Base-by-base conservation (phyloP, 2,113 vertebrate genomes). In the Actenoides hombroni region DNA sequence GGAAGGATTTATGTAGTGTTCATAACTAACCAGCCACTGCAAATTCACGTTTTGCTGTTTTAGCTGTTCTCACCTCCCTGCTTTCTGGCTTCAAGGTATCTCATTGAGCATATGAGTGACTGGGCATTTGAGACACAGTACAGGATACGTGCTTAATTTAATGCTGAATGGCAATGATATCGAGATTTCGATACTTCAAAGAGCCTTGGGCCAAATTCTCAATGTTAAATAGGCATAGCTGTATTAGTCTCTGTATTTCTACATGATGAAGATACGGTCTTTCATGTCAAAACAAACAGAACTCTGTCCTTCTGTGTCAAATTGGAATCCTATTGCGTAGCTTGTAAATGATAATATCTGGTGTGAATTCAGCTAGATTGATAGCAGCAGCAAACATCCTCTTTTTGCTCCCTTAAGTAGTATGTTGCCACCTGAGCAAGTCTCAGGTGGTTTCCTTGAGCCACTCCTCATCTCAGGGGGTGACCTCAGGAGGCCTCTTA, bases 1-100 rank as follows among this genome's bases (percentile, higher is more conserved):
- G 40, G 74, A 75, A 85, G 80, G 83, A 82, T 96, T 96, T 94
- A 64, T 92, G 76, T 96, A 79, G 79, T 59, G 91, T 79, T 96
- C 81, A 33, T 92, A 85, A 94, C 88, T 88, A 91, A 86, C 65
- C 74, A 93, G 53, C 70, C 70, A 8, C 88, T 86, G 83, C 49
- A 92, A 87, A 94, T 89, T 88, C 70, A n/a, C 69, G 63, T 70
- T 82, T 90, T 78, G 25, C 65, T 82, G 53, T 49, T 86, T 64
- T 73, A 70, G 37, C 28, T 2, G 0, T 57, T 92, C 71, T 88
- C 71, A 74, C 51, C 42, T 80, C 63, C 37, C 67, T 54, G 33
- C 83, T 95, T 91, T 67, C 69, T 86, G 65, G 48, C 80, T 91
- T 84, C 53, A 26, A 49, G 69, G 48, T 68, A 46, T 57, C 74